Evolutionary conservation across 2,113 vertebrate species (phyloP).

Genomic region (Bombycilla garrulus): DNA sequence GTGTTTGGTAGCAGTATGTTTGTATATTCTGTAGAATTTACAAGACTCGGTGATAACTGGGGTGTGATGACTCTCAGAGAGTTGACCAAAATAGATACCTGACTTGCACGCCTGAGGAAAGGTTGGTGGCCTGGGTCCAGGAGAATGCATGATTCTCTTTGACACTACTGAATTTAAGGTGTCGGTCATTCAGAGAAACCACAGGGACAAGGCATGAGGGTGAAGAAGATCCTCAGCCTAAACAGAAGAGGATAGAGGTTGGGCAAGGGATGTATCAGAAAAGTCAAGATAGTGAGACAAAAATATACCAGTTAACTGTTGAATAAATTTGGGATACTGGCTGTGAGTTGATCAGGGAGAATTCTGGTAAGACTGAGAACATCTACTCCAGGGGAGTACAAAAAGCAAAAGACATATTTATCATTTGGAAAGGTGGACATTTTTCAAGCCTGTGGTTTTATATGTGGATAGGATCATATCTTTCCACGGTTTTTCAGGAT

Average conservation of each 20-base stretch:
- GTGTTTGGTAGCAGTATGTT: neutral
- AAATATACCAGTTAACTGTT: neutral
- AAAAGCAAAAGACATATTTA: neutral
- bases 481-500: neutral
- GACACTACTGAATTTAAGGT: neutral
- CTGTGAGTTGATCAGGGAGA: neutral
- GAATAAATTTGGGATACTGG: neutral
- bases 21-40: neutral
- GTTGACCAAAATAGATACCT: neutral
- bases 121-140: neutral
- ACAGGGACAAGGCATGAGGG: neutral
- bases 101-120: neutral
- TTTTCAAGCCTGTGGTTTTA: neutral
- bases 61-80: neutral
- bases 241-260: neutral
- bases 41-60: neutral
- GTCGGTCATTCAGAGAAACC: neutral
- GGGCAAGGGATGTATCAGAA: neutral
- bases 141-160: neutral
- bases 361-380: neutral
- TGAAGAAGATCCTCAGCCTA: neutral
- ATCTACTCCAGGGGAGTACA: neutral
- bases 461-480: neutral
- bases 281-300: neutral
- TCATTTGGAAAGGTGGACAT: neutral